Base-by-base conservation (phyloP, 2,113 vertebrate species). In the Oryzias woworae region DNA sequence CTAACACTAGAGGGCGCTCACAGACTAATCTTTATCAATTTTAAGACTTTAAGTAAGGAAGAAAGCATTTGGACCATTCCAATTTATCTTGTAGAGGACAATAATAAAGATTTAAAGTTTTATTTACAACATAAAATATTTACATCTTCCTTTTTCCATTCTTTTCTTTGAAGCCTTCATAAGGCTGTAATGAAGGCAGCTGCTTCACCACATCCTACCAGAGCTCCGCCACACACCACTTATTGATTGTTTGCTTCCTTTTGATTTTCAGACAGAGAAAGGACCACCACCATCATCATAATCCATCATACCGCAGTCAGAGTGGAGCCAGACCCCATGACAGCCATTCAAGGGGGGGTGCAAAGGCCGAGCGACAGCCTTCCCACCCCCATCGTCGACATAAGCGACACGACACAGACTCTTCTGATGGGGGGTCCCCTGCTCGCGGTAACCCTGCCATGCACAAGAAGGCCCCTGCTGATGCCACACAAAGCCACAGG, bases 291-390 rank as follows among this genome's bases (percentile, higher is more conserved):
- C 88, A 85, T 57, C 83, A 86, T 88, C 81, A 79, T 88, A 88
- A 91, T 91, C 89, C 91, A 90, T 94, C 93, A 92, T 90, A 86
- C 66, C 73, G 78, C 52, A 91, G 85, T 85, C 90, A 82, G 87
- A 90, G 85, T 56, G 92, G 91, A 92, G 92, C 89, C 87, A 78
- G 83, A 80, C 71, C 80, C 68, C 77, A 63, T 86, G 87, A 92
- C 86, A 91, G 87, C 81, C 83, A 84, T 89, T 90, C 90, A 85
- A 85, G 87, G 54, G 72, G 82, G 66, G 84, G 80, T 57, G 78
- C 77, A 79, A 91, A 88, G 82, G 78, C 68, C 64, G 83, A 88
- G 49, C 76, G 0, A 58, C 72, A 60, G 51, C 61, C 0, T 43
- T 78, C 17, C 78, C 54, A 84, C 82, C 86, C 85, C 79, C 75